phyloP scores from a whole-genome alignment of 2,113 vertebrate species.

The Cyprinus carpio region DNA sequence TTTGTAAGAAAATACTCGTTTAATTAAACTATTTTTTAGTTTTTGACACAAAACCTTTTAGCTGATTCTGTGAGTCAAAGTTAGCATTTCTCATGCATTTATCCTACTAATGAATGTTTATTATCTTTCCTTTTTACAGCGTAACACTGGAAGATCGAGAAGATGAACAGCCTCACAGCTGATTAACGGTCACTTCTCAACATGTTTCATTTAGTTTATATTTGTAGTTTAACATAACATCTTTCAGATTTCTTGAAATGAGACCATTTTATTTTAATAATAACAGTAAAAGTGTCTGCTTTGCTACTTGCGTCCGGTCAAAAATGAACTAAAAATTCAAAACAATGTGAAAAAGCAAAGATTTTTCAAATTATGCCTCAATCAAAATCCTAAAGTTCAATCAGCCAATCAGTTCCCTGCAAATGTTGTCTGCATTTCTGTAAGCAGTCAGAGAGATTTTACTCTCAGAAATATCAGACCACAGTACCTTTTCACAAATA shows the following conservation, averaged over 20 bases:
- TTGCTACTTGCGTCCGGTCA: not conserved
- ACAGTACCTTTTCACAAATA: not conserved
- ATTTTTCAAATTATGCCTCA: not conserved
- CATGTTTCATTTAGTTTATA: not conserved
- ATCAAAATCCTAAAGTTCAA: not conserved
- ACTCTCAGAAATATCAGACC: not conserved
- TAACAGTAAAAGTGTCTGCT: not conserved
- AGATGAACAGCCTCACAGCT: not conserved
- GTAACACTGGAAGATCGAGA: not conserved
- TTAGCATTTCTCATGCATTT: not conserved
- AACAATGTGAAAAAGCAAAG: not conserved
- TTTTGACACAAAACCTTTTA: not conserved
- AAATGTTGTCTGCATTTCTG: not conserved
- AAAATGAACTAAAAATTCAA: not conserved
- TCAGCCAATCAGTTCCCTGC: not conserved
- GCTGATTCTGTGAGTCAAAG: not conserved
- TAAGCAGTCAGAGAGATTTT: not conserved
- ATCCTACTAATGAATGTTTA: not conserved
- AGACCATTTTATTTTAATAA: not conserved
- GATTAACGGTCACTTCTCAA: not conserved
- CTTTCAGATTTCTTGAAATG: not conserved
- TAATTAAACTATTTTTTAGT: too few relatives aligned
- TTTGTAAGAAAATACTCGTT: too few relatives aligned
- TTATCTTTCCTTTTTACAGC: not conserved
- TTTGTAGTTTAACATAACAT: not conserved